A percentile compares a stretch with the other conserved stretches of the same genome.
Conservation (phyloP, 2,797 vertebrate species). For the Centroberyx gerrardi region DNA sequence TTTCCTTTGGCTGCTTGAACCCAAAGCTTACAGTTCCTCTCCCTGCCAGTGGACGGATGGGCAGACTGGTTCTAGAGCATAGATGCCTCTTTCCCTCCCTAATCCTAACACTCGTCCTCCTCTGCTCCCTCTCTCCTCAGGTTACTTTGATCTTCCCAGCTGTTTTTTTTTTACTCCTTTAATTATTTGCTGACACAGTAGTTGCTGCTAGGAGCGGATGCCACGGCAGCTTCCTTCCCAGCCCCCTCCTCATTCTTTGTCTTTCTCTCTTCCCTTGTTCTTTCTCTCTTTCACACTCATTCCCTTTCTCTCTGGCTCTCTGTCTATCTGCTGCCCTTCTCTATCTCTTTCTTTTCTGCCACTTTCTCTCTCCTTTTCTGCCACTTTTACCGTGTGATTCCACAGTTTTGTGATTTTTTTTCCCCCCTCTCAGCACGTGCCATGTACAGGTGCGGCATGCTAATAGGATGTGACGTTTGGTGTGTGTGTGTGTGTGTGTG, state of each 20-base stretch:
- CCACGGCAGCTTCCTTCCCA: slow-evolving; percentile 40
- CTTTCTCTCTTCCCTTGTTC: not conserved
- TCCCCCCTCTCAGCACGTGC: slow-evolving; percentile 4
- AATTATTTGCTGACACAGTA: slow-evolving; percentile 72
- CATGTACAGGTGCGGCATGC: slow-evolving; percentile 42
- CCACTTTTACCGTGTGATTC: not conserved
- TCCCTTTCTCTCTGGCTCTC: not conserved
- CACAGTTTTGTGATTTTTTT: not conserved
- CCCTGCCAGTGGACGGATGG: too few species aligned
- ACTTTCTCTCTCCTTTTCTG: not conserved
- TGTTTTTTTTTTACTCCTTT: slow-evolving; percentile 36
- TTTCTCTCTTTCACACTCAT: slow-evolving; percentile 4
- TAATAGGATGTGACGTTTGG: slow-evolving; percentile 15
- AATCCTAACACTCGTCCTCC: not conserved
- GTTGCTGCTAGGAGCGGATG: slow-evolving; percentile 26
- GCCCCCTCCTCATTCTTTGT: not conserved
- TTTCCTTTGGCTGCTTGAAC: not conserved
- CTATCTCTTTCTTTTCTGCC: not conserved
- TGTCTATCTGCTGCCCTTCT: not conserved
- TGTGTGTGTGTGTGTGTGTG: slow-evolving; percentile 11
- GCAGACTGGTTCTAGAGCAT: not conserved
- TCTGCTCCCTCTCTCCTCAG: slow-evolving; percentile 5
- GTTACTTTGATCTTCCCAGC: slow-evolving; percentile 59
- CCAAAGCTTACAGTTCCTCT: not conserved
- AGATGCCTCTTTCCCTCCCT: not conserved